Evolutionary conservation across 1,140 invertebrate genomes (phyloP).

Genomic region (Drosophila rhopaloa): DNA sequence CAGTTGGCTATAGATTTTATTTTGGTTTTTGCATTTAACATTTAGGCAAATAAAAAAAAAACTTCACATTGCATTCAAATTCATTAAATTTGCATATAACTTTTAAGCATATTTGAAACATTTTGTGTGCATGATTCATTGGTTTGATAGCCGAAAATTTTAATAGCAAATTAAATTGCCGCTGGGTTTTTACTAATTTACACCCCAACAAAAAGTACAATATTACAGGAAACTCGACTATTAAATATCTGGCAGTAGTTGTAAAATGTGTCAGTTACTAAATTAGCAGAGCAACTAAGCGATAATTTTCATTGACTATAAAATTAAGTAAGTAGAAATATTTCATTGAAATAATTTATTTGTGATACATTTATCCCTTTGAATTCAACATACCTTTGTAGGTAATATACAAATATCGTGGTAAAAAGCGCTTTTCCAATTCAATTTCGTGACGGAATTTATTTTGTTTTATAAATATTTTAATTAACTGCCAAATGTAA

Average conservation of each 20-base stretch:
- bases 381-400: not conserved
- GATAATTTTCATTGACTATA: not conserved
- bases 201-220: not conserved
- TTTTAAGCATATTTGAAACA: conserved; percentile 48
- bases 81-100: conserved; percentile 51
- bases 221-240: conserved; percentile 3
- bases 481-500: conserved; percentile 59
- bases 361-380: not conserved
- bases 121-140: conserved; percentile 41
- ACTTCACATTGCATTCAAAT: conserved; percentile 19
- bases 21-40: conserved; percentile 40
- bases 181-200: conserved; percentile 43
- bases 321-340: not conserved
- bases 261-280: too few relatives aligned
- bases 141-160: conserved; percentile 24
- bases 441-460: conserved; percentile 35
- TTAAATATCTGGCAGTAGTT: not conserved
- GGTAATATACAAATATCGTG: not conserved
- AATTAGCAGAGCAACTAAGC: not conserved
- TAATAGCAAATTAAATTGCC: conserved; percentile 53
- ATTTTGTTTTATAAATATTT: conserved; percentile 52
- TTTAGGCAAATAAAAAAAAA: conserved; percentile 15
- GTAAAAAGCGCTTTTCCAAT: conserved; percentile 4
- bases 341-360: too few relatives aligned
- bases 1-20: conserved; percentile 39